Evolutionary conservation across 2,888 invertebrate genomes (phyloP), one percentile per base, ranked within the genome.

Genomic region (Orthonychiurus folsomi): DNA sequence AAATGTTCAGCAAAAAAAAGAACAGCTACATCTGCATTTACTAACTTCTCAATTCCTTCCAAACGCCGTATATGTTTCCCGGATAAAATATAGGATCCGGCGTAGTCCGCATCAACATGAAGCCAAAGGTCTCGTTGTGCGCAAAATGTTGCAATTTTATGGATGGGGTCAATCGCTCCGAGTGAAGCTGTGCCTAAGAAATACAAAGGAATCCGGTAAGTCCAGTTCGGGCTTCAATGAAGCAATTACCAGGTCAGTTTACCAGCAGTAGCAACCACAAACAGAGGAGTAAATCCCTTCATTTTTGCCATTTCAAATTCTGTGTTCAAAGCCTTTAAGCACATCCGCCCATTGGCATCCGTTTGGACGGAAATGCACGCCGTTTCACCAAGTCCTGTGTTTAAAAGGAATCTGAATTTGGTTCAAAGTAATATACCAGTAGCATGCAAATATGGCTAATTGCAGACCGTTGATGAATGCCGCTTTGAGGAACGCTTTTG

Each of bases 351-450:
- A 2, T 56, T 50, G 2, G 24, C 2, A 27, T 59, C 62, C 0
- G 60, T 53, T 23, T 62, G 25, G 25, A 64, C 56, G 2, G 59
- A 55, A 37, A 62, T 60, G 18, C 59, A 59, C 2, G 59, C 59
- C 3, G 59, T 50, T 5, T 18, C 15, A 1, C 62, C 62, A 3
- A 64, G 1, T 3, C 64, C 64, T 62, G 25, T 5, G 2, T 37
- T 37, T 37, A 37, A n/a, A n/a, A n/a, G n/a, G n/a, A n/a, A n/a
- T n/a, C n/a, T n/a, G n/a, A n/a, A n/a, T n/a, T n/a, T n/a, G n/a
- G n/a, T n/a, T n/a, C n/a, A n/a, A n/a, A n/a, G n/a, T n/a, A n/a
- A n/a, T n/a, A n/a, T n/a, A n/a, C n/a, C n/a, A n/a, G n/a, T n/a
- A n/a, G n/a, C n/a, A n/a, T n/a, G n/a, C n/a, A n/a, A n/a, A n/a